Base-by-base conservation (phyloP, 1,140 invertebrate genomes). In the Zophobas atratus region DNA sequence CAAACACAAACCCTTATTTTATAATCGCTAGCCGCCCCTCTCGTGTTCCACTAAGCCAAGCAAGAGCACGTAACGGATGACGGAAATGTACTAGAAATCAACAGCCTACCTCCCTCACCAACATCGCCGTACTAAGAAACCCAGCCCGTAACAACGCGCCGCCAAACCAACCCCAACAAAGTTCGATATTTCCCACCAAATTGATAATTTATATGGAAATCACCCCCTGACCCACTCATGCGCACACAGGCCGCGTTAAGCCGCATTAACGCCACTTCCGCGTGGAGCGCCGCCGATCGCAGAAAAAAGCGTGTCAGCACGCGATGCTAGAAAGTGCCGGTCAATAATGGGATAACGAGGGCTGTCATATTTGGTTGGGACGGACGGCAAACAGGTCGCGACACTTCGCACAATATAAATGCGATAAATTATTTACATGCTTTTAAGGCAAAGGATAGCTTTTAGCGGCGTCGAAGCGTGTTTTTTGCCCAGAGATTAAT, bases 171-270 rank as follows among this genome's bases (percentile, higher is more conserved):
- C n/a, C 32, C 53, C 57, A 76, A 0, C 6, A 70, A 51, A 55
- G n/a, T 20, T 34, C 39, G 35, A 8, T 76, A 67, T 67, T 57
- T 76, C 55, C 3, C 20, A 36, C 33, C 48, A 70, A 76, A 76
- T 70, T 76, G 60, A 76, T 76, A 76, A 76, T 76, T 76, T 76
- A 70, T 76, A 76, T 76, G 75, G 60, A 70, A 76, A 76, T 76
- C 20, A 48, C 57, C 48, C 36, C 70, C 20, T 76, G 75, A 46
- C 34, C 60, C 49, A 60, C 20, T 57, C 76, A 71, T 72, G 76
- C 76, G 67, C 76, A 77, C 38, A 77, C 35, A 77, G 70, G 41
- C 49, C 48, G 43, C 63, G 76, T 73, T 60, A 73, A 77, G 70
- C 70, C 67, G 76, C 73, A 77, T 77, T 77, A 77, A 77, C 67